phyloP scores from a whole-genome alignment of 2,113 vertebrate species.

The Chloebia gouldiae region DNA sequence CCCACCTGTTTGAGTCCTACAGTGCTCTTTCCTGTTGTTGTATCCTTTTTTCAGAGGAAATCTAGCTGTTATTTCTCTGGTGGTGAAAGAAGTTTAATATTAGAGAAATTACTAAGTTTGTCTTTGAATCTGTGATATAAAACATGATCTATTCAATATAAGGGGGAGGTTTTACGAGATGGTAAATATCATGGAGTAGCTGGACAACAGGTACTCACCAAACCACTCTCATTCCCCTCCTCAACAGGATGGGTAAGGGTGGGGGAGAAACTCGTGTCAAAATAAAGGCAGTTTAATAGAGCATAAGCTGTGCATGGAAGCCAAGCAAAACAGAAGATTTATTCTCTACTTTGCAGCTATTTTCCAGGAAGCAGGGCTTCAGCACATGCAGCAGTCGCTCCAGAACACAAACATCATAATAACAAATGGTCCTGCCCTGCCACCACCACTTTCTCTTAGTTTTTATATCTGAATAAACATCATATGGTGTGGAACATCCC shows the following conservation, averaged over 20 bases:
- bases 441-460: not conserved
- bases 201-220: not conserved
- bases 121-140: not conserved
- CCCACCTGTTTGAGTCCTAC: conserved; percentile 96
- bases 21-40: conserved; percentile 98
- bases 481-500: not conserved
- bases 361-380: not conserved
- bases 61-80: not conserved
- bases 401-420: not conserved
- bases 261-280: not conserved
- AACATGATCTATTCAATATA: not conserved
- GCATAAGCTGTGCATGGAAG: not conserved
- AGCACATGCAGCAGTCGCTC: accelerated
- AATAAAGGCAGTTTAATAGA: not conserved
- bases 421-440: not conserved
- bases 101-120: not conserved
- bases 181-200: not conserved
- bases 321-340: not conserved
- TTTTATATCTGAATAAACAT: not conserved
- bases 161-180: not conserved
- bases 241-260: not conserved
- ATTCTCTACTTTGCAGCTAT: not conserved
- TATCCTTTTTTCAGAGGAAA: conserved; percentile 80
- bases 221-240: not conserved
- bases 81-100: not conserved